Conservation (phyloP, 2,797 vertebrate genomes). For the Phylloscopus collybita region DNA sequence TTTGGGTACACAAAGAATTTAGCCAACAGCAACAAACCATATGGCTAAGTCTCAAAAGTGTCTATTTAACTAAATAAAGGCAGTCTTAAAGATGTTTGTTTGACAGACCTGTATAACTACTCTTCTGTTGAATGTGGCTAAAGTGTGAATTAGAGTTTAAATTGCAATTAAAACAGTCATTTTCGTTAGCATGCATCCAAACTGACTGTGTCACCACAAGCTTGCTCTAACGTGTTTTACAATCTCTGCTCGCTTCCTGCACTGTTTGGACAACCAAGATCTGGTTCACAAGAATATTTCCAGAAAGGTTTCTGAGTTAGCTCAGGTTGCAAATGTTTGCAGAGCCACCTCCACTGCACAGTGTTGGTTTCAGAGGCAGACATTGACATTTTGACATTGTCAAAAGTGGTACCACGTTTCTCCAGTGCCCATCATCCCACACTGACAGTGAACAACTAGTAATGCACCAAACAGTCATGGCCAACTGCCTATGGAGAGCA, state of each 20-base stretch:
- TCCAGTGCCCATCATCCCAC: not conserved
- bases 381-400: too few relatives aligned
- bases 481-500: not conserved
- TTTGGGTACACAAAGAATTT: not conserved
- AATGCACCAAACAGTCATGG: not conserved
- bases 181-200: slow-evolving; percentile 3
- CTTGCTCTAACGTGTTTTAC: not conserved
- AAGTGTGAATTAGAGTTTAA: not conserved
- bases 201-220: not conserved
- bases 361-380: not conserved
- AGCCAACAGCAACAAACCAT: slow-evolving; percentile 38
- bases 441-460: not conserved
- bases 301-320: not conserved
- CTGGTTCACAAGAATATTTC: not conserved
- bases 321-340: not conserved
- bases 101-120: not conserved
- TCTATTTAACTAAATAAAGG: slow-evolving; percentile 33
- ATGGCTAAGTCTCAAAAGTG: not conserved
- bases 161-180: not conserved
- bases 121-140: not conserved
- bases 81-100: slow-evolving; percentile 19
- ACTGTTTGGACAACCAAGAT: not conserved
- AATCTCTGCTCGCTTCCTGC: not conserved
- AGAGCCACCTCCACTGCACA: not conserved
- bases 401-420: not conserved